Evolutionary conservation across 2,888 invertebrate genomes (phyloP), one percentile per base, ranked within the genome.

Genomic region (Trachelus troglodyta): DNA sequence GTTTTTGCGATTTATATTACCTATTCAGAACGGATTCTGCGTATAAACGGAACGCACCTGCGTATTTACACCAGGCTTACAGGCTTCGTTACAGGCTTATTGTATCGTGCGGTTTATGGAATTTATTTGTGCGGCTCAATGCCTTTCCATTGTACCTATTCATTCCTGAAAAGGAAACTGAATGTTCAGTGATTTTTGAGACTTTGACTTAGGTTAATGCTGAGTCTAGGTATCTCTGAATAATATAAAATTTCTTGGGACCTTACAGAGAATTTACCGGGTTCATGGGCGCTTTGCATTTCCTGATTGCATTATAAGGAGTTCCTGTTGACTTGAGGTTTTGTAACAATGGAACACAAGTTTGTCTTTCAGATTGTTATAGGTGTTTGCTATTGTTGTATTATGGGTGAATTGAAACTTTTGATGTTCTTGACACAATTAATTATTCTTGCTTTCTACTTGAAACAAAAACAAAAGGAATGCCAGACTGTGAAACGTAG

Each of bases 31-130:
- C 78, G 76, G 69, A 77, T 9, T 37, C 74, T 40, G 68, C 76
- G 76, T 23, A 56, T 56, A 83, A 81, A 79, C 78, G 75, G 73
- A 68, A 35, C 74, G 77, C 83, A 83, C 82, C 84, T 84, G 82
- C 79, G 81, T 78, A 82, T 83, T 81, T 82, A 77, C 82, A 76
- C 73, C 81, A 79, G 56, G n/a, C 31, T 37, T 74, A 56, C 56
- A 3, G 34, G 34, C 9, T 34, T 34, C 34, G 34, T 34, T 34
- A 34, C 81, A 79, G 56, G 12, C 23, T 31, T 69, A 56, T 9
- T 56, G 56, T 56, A 56, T 9, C 15, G 56, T 56, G 23, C 56
- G 9, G 1, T 56, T 56, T 23, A 23, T 56, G 56, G 23, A 56
- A 56, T 56, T 56, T 56, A 23, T 56, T 23, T 23, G 6, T 40